Percentiles rank a stretch among this genome's conserved stretches.
phyloP scores from a whole-genome alignment of 2,888 invertebrate species.

The Allolobophora icterica region DNA sequence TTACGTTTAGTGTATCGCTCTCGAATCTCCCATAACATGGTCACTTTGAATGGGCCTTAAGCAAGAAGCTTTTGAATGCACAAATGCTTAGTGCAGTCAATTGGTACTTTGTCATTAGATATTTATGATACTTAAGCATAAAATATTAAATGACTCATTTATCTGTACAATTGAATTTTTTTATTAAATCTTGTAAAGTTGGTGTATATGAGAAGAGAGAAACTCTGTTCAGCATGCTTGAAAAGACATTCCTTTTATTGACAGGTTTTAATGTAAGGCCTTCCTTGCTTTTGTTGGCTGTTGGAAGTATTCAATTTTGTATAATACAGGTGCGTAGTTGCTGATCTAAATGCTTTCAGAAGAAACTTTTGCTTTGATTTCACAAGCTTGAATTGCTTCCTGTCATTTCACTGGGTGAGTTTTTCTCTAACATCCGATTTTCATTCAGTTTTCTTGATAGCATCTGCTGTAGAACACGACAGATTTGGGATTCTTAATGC shows the following conservation, averaged over 20 bases:
- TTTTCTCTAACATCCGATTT: neutral
- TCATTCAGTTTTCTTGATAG: neutral
- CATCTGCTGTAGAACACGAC: neutral
- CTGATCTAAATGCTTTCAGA: neutral
- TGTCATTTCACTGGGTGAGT: neutral
- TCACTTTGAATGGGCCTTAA: neutral
- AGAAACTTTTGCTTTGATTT: constrained; percentile 17
- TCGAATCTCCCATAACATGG: neutral
- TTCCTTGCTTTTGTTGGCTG: neutral
- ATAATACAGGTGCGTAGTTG: neutral
- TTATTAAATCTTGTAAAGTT: neutral
- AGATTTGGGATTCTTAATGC: neutral
- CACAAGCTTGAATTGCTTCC: constrained; percentile 1
- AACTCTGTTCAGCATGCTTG: neutral
- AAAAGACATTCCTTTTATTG: neutral
- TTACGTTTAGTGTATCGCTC: neutral
- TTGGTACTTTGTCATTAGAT: neutral
- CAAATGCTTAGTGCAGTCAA: neutral
- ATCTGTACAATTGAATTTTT: neutral
- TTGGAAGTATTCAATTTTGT: neutral
- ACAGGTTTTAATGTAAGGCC: neutral
- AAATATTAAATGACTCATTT: neutral
- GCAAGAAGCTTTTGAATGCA: neutral
- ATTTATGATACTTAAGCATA: neutral
- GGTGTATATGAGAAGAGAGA: neutral